Evolutionary conservation across 2,888 invertebrate genomes (phyloP).

Genomic region (Cheilosia urbana): DNA sequence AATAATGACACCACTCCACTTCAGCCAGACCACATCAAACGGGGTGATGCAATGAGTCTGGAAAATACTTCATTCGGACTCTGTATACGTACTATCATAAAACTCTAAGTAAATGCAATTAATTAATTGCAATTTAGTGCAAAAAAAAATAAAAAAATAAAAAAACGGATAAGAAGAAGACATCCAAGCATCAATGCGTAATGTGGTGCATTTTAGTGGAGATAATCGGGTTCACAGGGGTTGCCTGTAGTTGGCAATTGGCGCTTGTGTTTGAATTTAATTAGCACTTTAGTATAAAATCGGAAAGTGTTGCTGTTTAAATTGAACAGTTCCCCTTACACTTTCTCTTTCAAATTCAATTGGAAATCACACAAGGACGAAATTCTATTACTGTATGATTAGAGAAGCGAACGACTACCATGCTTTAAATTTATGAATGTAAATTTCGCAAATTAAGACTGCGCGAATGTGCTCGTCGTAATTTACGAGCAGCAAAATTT

Average conservation of each 20-base stretch:
- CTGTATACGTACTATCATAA: conserved; percentile 30
- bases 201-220: conserved; percentile 1
- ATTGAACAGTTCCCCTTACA: conserved; percentile 2
- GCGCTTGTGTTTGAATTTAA: conserved; percentile 47
- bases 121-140: conserved; percentile 58
- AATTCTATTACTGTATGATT: no score
- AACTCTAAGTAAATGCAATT: conserved; percentile 47
- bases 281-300: conserved; percentile 39
- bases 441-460: conserved; percentile 33
- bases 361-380: conserved; percentile 7
- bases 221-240: conserved; percentile 46
- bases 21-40: conserved; percentile 2
- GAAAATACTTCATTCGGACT: conserved; percentile 31
- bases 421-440: conserved; percentile 45
- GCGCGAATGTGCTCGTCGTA: conserved; percentile 9
- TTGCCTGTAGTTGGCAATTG: conserved; percentile 5
- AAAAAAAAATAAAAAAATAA: not conserved
- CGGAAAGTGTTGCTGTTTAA: conserved; percentile 8
- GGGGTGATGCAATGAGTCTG: conserved; percentile 58
- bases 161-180: conserved; percentile 6
- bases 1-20: conserved; percentile 19
- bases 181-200: conserved; percentile 33
- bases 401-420: not conserved
- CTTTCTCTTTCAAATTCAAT: conserved; percentile 22
- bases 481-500: conserved; percentile 49